A percentile compares a stretch with the other conserved stretches of the same genome.
Conservation (phyloP, 1,140 invertebrate species). For the Eupristina koningsbergeri region DNA sequence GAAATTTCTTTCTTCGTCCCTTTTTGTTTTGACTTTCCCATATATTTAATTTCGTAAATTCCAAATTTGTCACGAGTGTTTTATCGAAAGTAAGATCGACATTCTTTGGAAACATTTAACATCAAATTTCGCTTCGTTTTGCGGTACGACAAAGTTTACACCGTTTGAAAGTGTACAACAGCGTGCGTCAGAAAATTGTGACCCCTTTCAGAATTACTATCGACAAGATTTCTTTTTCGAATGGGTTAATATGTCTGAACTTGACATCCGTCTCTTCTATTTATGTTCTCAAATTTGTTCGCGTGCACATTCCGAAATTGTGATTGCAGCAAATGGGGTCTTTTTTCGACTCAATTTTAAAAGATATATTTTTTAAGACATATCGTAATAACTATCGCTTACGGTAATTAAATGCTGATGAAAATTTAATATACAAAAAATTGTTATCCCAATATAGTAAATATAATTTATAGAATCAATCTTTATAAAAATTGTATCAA, state of each 20-base stretch:
- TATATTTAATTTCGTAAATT: not conserved
- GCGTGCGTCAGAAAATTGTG: not conserved
- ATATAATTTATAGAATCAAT: conserved; percentile 13
- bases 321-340: not conserved
- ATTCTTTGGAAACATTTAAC: not conserved
- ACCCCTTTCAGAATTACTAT: conserved; percentile 20
- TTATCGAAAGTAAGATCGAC: not conserved
- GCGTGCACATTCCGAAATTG: not conserved
- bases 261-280: conserved; percentile 35
- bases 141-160: not conserved
- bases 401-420: no score
- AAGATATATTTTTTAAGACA: no score
- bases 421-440: no score
- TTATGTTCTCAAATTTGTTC: conserved; percentile 4
- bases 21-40: not conserved
- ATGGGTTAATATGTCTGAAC: not conserved
- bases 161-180: not conserved
- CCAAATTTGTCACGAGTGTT: not conserved
- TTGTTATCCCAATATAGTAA: not conserved
- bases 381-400: no score
- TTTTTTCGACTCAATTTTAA: no score
- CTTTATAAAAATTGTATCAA: not conserved
- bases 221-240: conserved; percentile 7
- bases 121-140: not conserved
- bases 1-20: not conserved